A percentile compares a stretch with the other conserved stretches of the same genome.
phyloP scores from a whole-genome alignment of 92 coral and sea anemone species.

The Blastomussa wellsi region DNA sequence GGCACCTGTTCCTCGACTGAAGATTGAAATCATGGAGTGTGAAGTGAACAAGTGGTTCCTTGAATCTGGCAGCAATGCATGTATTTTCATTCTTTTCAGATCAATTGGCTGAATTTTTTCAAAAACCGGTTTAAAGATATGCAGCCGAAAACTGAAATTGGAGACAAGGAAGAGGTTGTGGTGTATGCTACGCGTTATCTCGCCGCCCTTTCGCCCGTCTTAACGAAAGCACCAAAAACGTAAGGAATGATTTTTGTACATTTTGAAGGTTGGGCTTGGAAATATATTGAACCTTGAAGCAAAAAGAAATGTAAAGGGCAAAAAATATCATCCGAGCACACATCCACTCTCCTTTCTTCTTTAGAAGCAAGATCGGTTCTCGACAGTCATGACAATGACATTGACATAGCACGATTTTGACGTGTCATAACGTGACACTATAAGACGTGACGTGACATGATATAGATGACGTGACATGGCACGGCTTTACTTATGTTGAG shows the following conservation, averaged over 20 bases:
- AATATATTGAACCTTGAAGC: background rate
- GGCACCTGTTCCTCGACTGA: too few relatives aligned
- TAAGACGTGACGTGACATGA: too few relatives aligned
- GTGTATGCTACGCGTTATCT: slow-evolving; percentile 77
- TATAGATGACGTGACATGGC: background rate
- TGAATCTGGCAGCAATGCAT: background rate
- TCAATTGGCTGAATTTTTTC: slow-evolving; percentile 66
- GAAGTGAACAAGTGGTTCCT: background rate
- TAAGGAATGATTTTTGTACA: slow-evolving; percentile 28
- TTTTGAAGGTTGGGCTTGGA: background rate
- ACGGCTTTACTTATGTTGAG: too few relatives aligned
- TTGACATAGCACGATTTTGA: background rate
- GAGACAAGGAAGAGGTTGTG: slow-evolving; percentile 68
- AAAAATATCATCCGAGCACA: too few relatives aligned
- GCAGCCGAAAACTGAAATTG: slow-evolving; percentile 34
- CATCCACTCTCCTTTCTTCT: too few relatives aligned
- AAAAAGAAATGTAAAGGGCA: background rate
- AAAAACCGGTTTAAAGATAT: slow-evolving; percentile 42
- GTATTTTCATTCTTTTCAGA: slow-evolving; percentile 37
- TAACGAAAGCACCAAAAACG: slow-evolving; percentile 50
- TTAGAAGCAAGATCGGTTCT: too few relatives aligned
- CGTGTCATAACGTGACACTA: background rate
- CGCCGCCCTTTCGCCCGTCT: slow-evolving; percentile 55
- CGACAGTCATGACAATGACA: background rate
- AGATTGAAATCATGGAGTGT: background rate